These are phyloP conservation scores for Holothuria leucospilota DNA, from an alignment of 53 echinoderm and acorn worm species.

Conservation along the genomic window DNA sequence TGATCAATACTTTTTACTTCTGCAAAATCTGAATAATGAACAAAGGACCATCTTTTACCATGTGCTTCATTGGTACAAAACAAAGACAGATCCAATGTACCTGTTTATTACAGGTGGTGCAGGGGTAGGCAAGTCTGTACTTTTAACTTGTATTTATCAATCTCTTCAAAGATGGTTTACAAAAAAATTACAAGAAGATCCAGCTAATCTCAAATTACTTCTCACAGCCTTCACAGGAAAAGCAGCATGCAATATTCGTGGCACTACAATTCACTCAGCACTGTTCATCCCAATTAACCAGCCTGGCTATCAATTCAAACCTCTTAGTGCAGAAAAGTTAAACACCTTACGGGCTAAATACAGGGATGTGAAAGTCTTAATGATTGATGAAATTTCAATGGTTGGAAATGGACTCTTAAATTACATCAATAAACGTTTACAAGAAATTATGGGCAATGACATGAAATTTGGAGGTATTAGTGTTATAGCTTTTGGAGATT, in stretches of 20 bases:
- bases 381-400: constrained; percentile 58
- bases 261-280: constrained; percentile 16
- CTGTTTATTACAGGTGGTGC: constrained; percentile 60
- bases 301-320: constrained; percentile 29
- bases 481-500: constrained; percentile 62
- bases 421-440: constrained; percentile 50
- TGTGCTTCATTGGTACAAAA: constrained; percentile 47
- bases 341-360: constrained; percentile 15
- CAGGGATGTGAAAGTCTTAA: neutral
- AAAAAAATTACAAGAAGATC: constrained; percentile 26
- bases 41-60: constrained; percentile 64
- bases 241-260: constrained; percentile 53
- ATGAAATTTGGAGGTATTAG: constrained; percentile 57
- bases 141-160: constrained; percentile 41
- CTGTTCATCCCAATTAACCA: constrained; percentile 51
- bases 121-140: constrained; percentile 58
- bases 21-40: constrained; percentile 17
- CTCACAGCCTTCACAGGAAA: constrained; percentile 58
- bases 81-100: constrained; percentile 37
- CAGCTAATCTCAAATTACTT: neutral
- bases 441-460: constrained; percentile 53
- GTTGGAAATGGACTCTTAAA: constrained; percentile 33
- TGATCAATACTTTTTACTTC: constrained; percentile 28
- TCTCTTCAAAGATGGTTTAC: neutral
- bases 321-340: neutral